These are phyloP conservation scores for Misgurnus anguillicaudatus DNA, from an alignment of 2,113 vertebrate species.

Conservation along the genomic window DNA sequence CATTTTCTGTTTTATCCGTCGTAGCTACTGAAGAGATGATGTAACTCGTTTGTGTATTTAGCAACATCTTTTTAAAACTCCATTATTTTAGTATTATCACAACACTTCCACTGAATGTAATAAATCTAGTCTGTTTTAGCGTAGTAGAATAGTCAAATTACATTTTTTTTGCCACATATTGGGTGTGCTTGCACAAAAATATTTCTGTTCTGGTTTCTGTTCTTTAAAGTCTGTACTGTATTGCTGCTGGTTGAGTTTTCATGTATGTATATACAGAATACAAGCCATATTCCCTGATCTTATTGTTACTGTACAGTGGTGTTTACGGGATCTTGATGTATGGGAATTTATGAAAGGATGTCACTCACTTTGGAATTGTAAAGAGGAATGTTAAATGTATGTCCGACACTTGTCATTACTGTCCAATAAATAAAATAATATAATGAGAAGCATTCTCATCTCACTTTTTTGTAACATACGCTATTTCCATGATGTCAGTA, in stretches of 20 bases:
- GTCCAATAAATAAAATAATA: conserved; percentile 44
- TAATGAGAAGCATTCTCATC: background rate
- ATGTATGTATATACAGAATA: conserved; percentile 42
- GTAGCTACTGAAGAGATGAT: conserved; percentile 5
- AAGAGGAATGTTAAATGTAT: conserved; percentile 6
- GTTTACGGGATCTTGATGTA: background rate
- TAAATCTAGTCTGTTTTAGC: background rate
- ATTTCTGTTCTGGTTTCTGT: conserved; percentile 10
- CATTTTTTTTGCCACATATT: background rate
- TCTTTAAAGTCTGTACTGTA: conserved; percentile 38
- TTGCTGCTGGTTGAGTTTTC: conserved; percentile 39
- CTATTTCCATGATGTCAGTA: too few species aligned
- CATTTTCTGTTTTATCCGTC: background rate
- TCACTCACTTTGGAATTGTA: conserved; percentile 12
- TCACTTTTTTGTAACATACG: background rate
- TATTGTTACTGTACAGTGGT: conserved; percentile 25
- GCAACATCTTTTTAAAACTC: background rate
- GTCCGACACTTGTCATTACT: background rate
- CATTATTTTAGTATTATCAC: background rate
- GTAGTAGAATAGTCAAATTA: background rate
- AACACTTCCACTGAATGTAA: background rate
- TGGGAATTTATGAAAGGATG: conserved; percentile 39
- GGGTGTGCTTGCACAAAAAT: conserved; percentile 46
- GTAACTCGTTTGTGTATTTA: conserved; percentile 2
- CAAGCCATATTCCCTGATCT: conserved; percentile 27